Evolutionary conservation across 2,113 vertebrate genomes (phyloP), one percentile per base, ranked within the genome.

Genomic region (Actinemys pallida): DNA sequence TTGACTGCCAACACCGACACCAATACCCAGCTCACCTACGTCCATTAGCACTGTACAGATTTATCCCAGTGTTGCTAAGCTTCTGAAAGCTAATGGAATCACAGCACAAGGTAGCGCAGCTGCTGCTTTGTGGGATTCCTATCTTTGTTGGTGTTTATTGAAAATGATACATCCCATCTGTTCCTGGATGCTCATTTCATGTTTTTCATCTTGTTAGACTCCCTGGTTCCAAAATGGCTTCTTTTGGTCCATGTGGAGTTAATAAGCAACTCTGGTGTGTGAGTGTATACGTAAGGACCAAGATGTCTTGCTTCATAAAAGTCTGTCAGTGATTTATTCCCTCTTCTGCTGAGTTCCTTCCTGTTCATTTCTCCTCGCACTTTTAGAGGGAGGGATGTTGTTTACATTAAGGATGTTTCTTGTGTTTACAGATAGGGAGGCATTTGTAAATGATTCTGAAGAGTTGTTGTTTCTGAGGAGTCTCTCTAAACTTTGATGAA

Each of bases 351-450:
- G 87, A 90, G 89, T 86, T 90, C 90, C 96, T 97, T 98, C 97
- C 90, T 95, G 94, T 83, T 98, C 93, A 16, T 92, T 94, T 95
- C 98, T 97, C 93, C 95, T 96, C 81, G 0, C 93, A 91, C 95
- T 92, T 96, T 50, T 89, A 87, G 91, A 91, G 53, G 1, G 3
- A 95, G 89, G 83, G 86, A 91, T 4, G 1, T 54, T 97, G 96
- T 97, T 98, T 97, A 96, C 85, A 94, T 94, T 95, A 92, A 88
- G 87, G 95, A 94, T 97, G 91, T 93, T 96, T 97, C 95, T 97
- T 87, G n/a, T 97, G 95, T 97, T 98, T 98, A 98, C 93, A 97
- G 96, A 97, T 90, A 76, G 92, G 62, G 56, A 93, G 81, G 91
- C 86, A 65, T 97, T 97, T 96, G 82, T 88, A 96, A 97, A 95